phyloP scores from a whole-genome alignment of 1,140 invertebrate genomes.

The Pseudoatta argentina region DNA sequence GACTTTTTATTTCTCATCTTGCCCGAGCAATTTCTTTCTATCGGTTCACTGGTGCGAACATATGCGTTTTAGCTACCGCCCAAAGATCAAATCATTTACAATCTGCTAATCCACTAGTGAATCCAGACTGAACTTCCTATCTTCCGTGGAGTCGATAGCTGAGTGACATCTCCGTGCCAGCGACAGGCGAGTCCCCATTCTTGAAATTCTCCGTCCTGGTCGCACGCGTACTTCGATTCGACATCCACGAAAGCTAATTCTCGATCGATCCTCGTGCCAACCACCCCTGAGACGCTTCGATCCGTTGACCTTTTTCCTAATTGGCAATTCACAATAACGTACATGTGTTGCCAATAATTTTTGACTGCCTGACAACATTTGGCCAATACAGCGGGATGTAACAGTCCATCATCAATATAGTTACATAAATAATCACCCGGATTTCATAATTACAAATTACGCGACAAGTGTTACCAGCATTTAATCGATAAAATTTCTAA shows the following conservation, averaged over 20 bases:
- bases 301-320: constrained; percentile 19
- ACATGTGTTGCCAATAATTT: not conserved
- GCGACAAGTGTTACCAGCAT: constrained; percentile 17
- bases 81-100: constrained; percentile 64
- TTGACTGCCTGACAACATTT: not conserved
- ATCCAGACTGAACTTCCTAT: constrained; percentile 62
- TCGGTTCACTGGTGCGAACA: constrained; percentile 3
- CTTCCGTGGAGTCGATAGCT: constrained; percentile 85
- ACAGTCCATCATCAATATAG: not conserved
- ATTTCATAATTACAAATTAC: not conserved
- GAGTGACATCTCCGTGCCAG: constrained; percentile 86
- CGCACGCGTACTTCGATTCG: constrained; percentile 31
- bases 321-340: not conserved
- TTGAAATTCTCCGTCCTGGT: constrained; percentile 77
- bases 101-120: constrained; percentile 61
- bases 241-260: constrained; percentile 45
- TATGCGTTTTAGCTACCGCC: not conserved
- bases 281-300: constrained; percentile 15
- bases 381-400: not conserved
- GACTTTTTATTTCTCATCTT: constrained; percentile 19
- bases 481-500: not conserved
- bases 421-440: not conserved
- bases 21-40: not conserved
- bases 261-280: constrained; percentile 48
- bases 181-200: constrained; percentile 84